phyloP scores from a whole-genome alignment of 2,888 invertebrate genomes.

The Scaptodrosophila latifasciaeformis region DNA sequence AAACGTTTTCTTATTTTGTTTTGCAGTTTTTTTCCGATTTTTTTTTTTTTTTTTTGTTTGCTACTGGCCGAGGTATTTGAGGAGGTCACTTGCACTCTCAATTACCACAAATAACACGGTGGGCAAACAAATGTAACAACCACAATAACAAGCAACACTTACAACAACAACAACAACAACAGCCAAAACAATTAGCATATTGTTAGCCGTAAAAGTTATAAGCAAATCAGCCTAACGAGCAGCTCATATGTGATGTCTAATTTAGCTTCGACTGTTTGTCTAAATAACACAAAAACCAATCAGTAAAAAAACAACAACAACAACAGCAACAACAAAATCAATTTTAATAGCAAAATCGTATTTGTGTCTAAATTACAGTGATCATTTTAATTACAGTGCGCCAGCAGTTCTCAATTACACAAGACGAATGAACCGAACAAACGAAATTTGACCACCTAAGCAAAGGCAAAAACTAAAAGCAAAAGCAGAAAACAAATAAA shows the following conservation, averaged over 20 bases:
- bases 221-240: no score
- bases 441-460: no score
- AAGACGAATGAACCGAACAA: no score
- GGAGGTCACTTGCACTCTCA: neutral
- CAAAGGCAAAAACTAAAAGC: no score
- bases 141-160: conserved; percentile 20
- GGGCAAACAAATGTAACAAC: conserved; percentile 16
- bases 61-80: no score
- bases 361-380: conserved; percentile 56
- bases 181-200: conserved; percentile 61
- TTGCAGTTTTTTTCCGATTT: no score
- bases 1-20: no score
- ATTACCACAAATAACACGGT: neutral
- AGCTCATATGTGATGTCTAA: conserved; percentile 8
- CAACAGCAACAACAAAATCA: no score
- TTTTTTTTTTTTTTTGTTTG: no score
- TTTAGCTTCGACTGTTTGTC: conserved; percentile 1
- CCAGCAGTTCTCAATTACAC: conserved; percentile 41
- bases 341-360: conserved; percentile 29
- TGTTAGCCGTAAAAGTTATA: conserved; percentile 46
- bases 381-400: conserved; percentile 70
- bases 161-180: neutral
- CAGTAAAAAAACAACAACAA: conserved; percentile 21
- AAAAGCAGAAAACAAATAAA: conserved; percentile 4
- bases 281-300: conserved; percentile 3